Evolutionary conservation across 1,140 invertebrate species (phyloP).

Genomic region (Cataglyphis hispanica): DNA sequence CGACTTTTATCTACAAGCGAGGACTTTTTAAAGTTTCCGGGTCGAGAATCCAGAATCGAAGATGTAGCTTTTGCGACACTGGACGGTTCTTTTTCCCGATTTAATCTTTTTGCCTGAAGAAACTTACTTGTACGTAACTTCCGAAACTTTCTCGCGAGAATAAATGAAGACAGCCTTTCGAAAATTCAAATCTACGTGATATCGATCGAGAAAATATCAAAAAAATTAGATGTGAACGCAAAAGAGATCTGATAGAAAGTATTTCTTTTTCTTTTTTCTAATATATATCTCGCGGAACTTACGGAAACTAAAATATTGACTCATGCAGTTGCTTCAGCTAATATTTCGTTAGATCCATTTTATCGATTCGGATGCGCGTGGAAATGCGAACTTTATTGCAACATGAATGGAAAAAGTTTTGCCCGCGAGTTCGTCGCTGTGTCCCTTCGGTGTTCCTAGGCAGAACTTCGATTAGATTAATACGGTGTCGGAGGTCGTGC

Average conservation of each 20-base stretch:
- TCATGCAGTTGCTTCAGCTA: not conserved
- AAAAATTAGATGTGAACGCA: not conserved
- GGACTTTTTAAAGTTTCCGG: slow-evolving; percentile 24
- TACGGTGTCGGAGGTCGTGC: slow-evolving; percentile 29
- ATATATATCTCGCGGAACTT: not conserved
- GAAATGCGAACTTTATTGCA: slow-evolving; percentile 38
- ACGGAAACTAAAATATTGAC: not conserved
- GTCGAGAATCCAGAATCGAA: slow-evolving; percentile 17
- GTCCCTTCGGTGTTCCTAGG: not conserved
- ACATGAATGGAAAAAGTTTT: slow-evolving; percentile 34
- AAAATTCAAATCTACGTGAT: not conserved
- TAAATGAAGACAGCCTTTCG: not conserved
- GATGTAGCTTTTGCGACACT: slow-evolving; percentile 20
- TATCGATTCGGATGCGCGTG: slow-evolving; percentile 11
- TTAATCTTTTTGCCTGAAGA: slow-evolving; percentile 20
- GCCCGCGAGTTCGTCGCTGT: slow-evolving; percentile 6
- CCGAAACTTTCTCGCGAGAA: slow-evolving; percentile 33
- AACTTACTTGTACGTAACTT: slow-evolving; percentile 6
- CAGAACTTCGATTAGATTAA: slow-evolving; percentile 52
- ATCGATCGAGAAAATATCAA: slow-evolving; percentile 10
- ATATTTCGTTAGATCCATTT: slow-evolving; percentile 40
- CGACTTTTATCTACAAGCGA: slow-evolving; percentile 39
- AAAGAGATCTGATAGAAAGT: not conserved
- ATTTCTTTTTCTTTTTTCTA: not conserved
- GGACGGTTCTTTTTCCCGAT: not conserved